Evolutionary conservation across 2,113 vertebrate genomes (phyloP), one percentile per base, ranked within the genome.

Genomic region (Manacus vitellinus): DNA sequence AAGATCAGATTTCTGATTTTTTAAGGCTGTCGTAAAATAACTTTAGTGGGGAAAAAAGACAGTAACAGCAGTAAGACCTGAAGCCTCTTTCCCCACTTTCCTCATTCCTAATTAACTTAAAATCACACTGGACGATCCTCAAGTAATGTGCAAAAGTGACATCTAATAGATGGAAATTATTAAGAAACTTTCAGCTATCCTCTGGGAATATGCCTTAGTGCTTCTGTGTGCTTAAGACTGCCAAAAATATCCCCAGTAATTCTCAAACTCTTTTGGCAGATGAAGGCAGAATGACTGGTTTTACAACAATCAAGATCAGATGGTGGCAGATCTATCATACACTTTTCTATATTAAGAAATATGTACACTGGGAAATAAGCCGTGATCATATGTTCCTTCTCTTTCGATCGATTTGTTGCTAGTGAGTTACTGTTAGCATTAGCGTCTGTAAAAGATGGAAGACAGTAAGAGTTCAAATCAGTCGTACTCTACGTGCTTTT

Each of bases 231-330:
- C 83, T 86, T 75, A 71, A 91, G 68, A 33, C 65, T 95, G 94
- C 94, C 94, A 95, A 87, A 96, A 96, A 95, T 96, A 95, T 86
- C 95, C 91, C 80, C 43, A 37, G 86, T 91, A 96, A 95, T 92
- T 96, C 94, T 94, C 63, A 81, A 58, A 91, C 68, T 94, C 95
- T 92, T 95, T 59, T 96, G 95, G 91, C 96, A 95, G 91, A 95
- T 95, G 94, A 95, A 97, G 91, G 94, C 93, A 81, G 95, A 92
- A 85, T 95, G 96, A 95, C 93, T 96, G 89, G 95, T 94, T 95
- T 97, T 96, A 95, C 94, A 97, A 96, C 95, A 97, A 92, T 94
- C 89, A 88, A 72, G 95, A 95, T 97, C 95, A 95, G 91, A 97
- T 97, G 96, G 89, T 92, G 93, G 95, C 89, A 94, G 91, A 95